Evolutionary conservation across 2,888 invertebrate species (phyloP), one percentile per base, ranked within the genome.

Genomic region (Pseudococcus viburni): DNA sequence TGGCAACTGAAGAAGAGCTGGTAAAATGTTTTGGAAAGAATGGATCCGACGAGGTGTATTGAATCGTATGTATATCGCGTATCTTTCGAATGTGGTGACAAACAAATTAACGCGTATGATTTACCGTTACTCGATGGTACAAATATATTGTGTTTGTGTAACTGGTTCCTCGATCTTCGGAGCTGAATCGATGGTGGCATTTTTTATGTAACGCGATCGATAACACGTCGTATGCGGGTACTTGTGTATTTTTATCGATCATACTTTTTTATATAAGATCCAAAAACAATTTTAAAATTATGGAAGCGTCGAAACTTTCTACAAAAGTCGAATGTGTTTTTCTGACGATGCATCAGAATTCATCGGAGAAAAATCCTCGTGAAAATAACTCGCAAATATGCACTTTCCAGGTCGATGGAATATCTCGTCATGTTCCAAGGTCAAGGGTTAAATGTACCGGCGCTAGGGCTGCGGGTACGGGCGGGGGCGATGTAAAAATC

Each of bases 371-470:
- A 64, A 64, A 64, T 64, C 6, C 11, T 22, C 22, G 64, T 22
- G 64, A 22, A 55, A 64, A 64, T 22, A 64, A 64, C 64, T 3
- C 11, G 17, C 17, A 33, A 77, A 46, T 19, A 83, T 46, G 42
- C 80, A 46, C 80, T 83, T 83, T 83, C 80, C 46, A 83, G 46
- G 80, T 83, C 80, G 46, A 83, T 83, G 6, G 26, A 64, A 64
- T 64, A 64, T 11, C 64, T 55, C 42, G 73, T 42, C 42, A 7
- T 39, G 77, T 77, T 42, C 42, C 80, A 83, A 83, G 80, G 80
- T 83, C 80, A 83, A 46, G 80, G 80, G 80, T 83, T 83, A 83
- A 46, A 83, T 83, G 5, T 83, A 33, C 33, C 39, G 15, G 19
- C 39, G 33, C 7, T 42, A 42, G 42, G 42, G 42, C 11, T 68